Percentiles rank a stretch among this genome's conserved stretches.
phyloP scores from a whole-genome alignment of 2,113 vertebrate species.

The Pluvianellus socialis region DNA sequence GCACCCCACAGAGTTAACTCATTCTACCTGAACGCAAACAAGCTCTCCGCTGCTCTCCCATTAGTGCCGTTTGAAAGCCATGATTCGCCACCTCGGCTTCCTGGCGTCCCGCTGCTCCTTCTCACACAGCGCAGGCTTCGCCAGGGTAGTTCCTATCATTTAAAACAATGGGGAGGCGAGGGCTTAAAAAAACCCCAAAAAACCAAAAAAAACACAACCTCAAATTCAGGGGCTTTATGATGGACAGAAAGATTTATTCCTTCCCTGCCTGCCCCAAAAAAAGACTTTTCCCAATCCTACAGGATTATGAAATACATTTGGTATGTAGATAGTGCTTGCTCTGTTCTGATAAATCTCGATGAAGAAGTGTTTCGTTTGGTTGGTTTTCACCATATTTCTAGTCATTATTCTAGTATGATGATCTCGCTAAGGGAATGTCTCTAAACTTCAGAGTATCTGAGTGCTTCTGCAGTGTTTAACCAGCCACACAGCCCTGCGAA shows the following conservation, averaged over 20 bases:
- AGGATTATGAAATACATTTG: background rate
- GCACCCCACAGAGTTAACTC: background rate
- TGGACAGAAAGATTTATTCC: background rate
- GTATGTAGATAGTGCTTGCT: background rate
- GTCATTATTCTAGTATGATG: background rate
- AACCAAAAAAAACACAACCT: background rate
- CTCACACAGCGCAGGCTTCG: rapidly evolving
- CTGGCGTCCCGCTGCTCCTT: background rate
- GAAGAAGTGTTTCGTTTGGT: rapidly evolving
- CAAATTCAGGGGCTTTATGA: background rate
- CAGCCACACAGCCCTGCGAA: background rate
- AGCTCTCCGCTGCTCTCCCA: background rate
- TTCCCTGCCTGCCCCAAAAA: background rate
- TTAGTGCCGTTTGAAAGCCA: background rate
- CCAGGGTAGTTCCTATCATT: background rate
- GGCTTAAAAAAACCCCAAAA: background rate
- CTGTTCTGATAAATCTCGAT: background rate
- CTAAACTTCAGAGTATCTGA: background rate
- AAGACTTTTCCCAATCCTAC: background rate
- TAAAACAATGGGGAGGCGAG: background rate
- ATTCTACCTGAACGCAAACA: background rate
- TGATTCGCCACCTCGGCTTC: background rate
- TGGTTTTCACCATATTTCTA: background rate
- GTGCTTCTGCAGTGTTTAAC: background rate
- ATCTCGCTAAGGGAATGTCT: background rate